Evolutionary conservation across 1,140 invertebrate species (phyloP).

Genomic region (Macrobrachium nipponense): DNA sequence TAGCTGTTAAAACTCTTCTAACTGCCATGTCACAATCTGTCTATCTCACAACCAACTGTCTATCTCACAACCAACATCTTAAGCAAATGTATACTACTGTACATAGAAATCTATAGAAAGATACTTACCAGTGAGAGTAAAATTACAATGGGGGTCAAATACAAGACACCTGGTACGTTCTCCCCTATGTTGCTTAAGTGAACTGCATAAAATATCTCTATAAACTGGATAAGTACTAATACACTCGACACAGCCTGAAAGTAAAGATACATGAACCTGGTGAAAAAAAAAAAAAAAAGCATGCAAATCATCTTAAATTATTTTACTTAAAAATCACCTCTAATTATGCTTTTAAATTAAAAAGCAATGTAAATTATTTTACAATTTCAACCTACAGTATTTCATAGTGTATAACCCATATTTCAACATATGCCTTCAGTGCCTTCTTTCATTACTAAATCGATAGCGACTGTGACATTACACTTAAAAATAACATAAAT

Average conservation of each 20-base stretch:
- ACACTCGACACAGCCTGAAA: slow-evolving; percentile 62
- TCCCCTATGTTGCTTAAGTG: slow-evolving; percentile 15
- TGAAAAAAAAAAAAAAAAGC: not conserved
- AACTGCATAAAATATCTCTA: slow-evolving; percentile 29
- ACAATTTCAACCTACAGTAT: no score
- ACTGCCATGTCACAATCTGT: no score
- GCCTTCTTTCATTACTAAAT: no score
- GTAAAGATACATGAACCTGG: not conserved
- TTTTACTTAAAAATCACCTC: not conserved
- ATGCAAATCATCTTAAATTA: no score
- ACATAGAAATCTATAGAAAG: not conserved
- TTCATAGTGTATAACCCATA: no score
- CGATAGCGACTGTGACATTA: no score
- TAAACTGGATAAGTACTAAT: slow-evolving; percentile 25
- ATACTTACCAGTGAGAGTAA: slow-evolving; percentile 64
- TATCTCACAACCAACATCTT: not conserved
- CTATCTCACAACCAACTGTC: no score
- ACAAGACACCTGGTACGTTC: slow-evolving; percentile 55
- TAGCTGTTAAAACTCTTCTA: no score
- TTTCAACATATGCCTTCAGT: no score
- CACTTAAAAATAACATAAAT: no score
- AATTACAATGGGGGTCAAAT: slow-evolving; percentile 64
- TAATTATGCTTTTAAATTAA: no score
- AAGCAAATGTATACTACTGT: not conserved
- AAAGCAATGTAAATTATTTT: no score